Conservation (phyloP, 2,113 vertebrate genomes). For the Sclerurus mexicanus region DNA sequence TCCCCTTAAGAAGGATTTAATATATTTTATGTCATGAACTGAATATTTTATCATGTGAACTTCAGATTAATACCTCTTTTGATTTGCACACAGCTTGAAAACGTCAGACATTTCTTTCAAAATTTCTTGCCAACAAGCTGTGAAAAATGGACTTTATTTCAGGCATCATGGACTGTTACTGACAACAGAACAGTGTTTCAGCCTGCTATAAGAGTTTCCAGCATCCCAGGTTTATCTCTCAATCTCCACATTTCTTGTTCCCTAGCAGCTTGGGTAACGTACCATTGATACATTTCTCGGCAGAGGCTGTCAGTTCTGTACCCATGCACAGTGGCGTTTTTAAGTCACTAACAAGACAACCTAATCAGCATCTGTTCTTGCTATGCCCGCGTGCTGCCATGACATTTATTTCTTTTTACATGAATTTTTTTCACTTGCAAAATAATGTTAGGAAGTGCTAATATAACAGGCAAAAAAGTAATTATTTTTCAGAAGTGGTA, state of each 20-base stretch:
- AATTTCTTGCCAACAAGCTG: neutral
- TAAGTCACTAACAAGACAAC: constrained; percentile 44
- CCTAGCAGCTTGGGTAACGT: constrained; percentile 41
- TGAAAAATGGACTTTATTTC: constrained; percentile 37
- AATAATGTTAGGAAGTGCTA: neutral
- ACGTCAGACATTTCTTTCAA: constrained; percentile 2
- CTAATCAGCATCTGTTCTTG: constrained; percentile 48
- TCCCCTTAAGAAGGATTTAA: neutral
- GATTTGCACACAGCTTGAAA: constrained; percentile 27
- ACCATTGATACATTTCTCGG: constrained; percentile 1
- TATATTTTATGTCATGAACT: neutral
- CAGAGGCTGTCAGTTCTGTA: constrained; percentile 38
- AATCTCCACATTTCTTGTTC: constrained; percentile 13
- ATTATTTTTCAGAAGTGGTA: neutral
- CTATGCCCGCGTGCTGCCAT: neutral
- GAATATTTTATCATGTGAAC: neutral
- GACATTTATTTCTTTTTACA: neutral
- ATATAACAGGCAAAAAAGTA: neutral
- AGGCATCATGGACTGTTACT: neutral
- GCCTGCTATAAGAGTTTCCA: neutral
- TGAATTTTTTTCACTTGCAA: neutral
- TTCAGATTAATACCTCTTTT: neutral
- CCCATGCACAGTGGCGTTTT: constrained; percentile 7
- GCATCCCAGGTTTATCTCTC: constrained; percentile 18
- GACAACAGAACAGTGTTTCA: constrained; percentile 22